Evolutionary conservation across 2,797 vertebrate species (phyloP).

Genomic region (Presbytis comata): DNA sequence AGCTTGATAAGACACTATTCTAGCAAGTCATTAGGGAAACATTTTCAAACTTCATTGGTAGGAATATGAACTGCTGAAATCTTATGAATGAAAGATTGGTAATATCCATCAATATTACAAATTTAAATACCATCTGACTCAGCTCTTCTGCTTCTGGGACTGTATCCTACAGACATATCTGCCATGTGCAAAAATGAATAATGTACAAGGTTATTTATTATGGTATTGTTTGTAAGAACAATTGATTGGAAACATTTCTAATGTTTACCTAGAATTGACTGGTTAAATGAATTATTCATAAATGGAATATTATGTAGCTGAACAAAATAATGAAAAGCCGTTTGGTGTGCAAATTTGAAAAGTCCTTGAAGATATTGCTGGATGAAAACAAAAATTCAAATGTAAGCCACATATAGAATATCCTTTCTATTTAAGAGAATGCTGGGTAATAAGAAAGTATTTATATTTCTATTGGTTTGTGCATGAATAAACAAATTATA

Average conservation of each 20-base stretch:
- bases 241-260: not conserved
- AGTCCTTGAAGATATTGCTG: not conserved
- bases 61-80: not conserved
- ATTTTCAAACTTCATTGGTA: not conserved
- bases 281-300: not conserved
- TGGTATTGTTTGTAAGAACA: not conserved
- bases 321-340: not conserved
- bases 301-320: not conserved
- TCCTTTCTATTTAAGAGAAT: not conserved
- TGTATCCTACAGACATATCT: not conserved
- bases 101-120: not conserved
- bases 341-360: not conserved
- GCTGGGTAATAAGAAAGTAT: not conserved
- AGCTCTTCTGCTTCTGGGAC: not conserved
- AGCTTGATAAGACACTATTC: not conserved
- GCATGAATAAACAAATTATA: not conserved
- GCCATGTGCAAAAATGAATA: not conserved
- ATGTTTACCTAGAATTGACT: not conserved
- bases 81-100: not conserved
- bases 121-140: not conserved
- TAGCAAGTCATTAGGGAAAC: not conserved
- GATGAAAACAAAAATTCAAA: conserved; percentile 11
- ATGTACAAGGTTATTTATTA: not conserved
- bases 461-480: not conserved
- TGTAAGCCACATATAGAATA: not conserved